phyloP scores from a whole-genome alignment of 2,113 vertebrate genomes.

The Syngnathoides biaculeatus region DNA sequence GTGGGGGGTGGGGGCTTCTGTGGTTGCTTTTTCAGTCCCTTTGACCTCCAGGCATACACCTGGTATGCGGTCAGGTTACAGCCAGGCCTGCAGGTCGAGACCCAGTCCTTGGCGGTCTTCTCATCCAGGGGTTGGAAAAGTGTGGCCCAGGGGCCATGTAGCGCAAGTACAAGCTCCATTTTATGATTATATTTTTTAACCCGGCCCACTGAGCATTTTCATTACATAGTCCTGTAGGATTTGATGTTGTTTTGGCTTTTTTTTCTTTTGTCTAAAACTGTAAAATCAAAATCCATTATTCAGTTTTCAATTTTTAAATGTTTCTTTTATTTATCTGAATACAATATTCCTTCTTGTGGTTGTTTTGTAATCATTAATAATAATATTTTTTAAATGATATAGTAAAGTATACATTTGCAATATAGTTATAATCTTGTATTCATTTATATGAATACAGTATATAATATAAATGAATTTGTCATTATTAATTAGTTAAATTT shows the following conservation, averaged over 20 bases:
- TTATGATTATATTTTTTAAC: neutral
- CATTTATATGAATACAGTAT: too few species aligned
- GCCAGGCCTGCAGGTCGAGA: constrained; percentile 83
- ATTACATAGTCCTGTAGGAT: neutral
- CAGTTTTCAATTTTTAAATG: too few species aligned
- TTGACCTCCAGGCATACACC: constrained; percentile 94
- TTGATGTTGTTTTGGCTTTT: neutral
- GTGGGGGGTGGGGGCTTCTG: constrained; percentile 60
- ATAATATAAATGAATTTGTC: too few species aligned
- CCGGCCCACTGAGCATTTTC: neutral
- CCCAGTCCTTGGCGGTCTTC: constrained; percentile 77
- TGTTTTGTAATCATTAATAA: too few species aligned
- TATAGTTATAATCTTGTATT: too few species aligned
- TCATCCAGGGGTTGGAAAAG: constrained; percentile 58
- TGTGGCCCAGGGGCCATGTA: neutral
- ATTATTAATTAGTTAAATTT: too few species aligned
- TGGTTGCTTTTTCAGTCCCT: constrained; percentile 75
- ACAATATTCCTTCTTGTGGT: too few species aligned
- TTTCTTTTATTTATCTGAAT: too few species aligned
- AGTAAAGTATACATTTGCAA: too few species aligned
- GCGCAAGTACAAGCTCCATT: neutral
- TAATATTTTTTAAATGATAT: too few species aligned
- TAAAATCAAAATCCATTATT: neutral
- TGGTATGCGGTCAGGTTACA: constrained; percentile 92
- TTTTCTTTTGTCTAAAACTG: neutral